A percentile compares a stretch with the other conserved stretches of the same genome.
Conservation (phyloP, 2,888 invertebrate species). For the Drosophila siamana region DNA sequence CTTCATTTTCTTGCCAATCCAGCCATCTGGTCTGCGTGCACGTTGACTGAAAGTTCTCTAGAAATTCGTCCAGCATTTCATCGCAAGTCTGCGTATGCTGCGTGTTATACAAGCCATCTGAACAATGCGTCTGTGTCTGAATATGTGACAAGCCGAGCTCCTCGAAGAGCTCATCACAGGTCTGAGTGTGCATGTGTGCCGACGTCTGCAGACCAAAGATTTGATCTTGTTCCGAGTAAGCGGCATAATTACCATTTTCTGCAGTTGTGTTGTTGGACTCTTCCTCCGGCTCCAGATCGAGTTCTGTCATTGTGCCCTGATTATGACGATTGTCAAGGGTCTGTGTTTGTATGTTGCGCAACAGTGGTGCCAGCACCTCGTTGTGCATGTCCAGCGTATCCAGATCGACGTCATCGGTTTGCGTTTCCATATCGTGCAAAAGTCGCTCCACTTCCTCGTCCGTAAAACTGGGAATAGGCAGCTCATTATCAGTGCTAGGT, state of each 20-base stretch:
- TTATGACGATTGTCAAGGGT: constrained; percentile 56
- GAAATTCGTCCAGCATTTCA: constrained; percentile 79
- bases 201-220: constrained; percentile 63
- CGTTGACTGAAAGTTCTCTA: constrained; percentile 83
- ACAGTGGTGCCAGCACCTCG: constrained; percentile 53
- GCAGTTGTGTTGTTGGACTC: background rate
- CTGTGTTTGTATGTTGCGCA: constrained; percentile 63
- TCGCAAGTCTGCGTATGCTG: constrained; percentile 85
- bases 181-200: constrained; percentile 84
- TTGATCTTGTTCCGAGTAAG: constrained; percentile 27
- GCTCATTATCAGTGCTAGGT: constrained; percentile 5
- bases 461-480: constrained; percentile 43
- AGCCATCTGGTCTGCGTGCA: constrained; percentile 84
- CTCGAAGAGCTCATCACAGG: constrained; percentile 87
- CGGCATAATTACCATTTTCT: background rate
- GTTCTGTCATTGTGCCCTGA: constrained; percentile 68
- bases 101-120: constrained; percentile 79
- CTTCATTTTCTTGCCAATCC: constrained; percentile 61
- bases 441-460: constrained; percentile 53
- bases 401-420: constrained; percentile 86
- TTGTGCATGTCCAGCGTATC: constrained; percentile 47
- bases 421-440: constrained; percentile 88
- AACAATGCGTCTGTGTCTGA: constrained; percentile 89
- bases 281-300: constrained; percentile 20
- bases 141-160: constrained; percentile 88